phyloP scores from a whole-genome alignment of 2,797 vertebrate species.

The Amphiprion clarkii region DNA sequence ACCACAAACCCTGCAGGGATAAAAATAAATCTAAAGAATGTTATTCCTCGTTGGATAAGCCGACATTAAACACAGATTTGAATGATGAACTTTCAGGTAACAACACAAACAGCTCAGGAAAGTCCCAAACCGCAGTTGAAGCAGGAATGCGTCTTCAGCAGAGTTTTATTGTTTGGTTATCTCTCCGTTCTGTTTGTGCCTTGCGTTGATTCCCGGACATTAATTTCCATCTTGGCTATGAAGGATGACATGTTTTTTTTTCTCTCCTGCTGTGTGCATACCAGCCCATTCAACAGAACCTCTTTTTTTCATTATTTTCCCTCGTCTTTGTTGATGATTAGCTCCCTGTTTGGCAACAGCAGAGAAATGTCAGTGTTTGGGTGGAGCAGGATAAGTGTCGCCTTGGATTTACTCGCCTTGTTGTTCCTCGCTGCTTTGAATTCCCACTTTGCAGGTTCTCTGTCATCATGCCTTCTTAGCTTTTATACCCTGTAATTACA shows the following conservation, averaged over 20 bases:
- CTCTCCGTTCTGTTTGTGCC: constrained; percentile 19
- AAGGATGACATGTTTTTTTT: constrained; percentile 20
- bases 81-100: too few species aligned
- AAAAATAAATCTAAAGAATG: background rate
- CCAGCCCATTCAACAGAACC: constrained; percentile 8
- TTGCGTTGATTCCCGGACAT: constrained; percentile 23
- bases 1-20: too few species aligned
- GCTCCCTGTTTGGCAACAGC: constrained; percentile 49
- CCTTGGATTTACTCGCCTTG: constrained; percentile 18
- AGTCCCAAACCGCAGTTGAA: background rate
- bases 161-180: constrained; percentile 2
- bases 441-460: constrained; percentile 6
- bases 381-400: constrained; percentile 47
- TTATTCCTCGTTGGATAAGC: too few species aligned
- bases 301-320: background rate
- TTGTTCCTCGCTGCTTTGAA: constrained; percentile 31
- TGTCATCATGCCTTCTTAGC: background rate
- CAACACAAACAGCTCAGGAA: background rate
- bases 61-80: too few species aligned
- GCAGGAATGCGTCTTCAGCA: background rate
- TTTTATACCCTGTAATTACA: background rate
- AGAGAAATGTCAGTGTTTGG: constrained; percentile 61
- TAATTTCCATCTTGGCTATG: constrained; percentile 22
- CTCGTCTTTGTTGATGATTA: constrained; percentile 63
- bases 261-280: background rate